Evolutionary conservation across 1,140 invertebrate genomes (phyloP).

Genomic region (Drosophila pallidifrons): DNA sequence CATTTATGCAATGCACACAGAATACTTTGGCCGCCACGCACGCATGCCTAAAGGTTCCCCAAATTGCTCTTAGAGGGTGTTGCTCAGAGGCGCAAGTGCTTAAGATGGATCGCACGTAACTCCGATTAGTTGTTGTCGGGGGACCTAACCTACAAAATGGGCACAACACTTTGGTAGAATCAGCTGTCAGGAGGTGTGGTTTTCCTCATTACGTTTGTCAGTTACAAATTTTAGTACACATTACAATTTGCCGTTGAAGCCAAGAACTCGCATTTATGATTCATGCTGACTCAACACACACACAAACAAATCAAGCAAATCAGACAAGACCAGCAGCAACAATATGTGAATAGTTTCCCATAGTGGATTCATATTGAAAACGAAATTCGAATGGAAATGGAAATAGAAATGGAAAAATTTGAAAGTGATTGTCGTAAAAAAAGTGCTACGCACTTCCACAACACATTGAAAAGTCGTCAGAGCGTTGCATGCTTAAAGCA

Average conservation of each 20-base stretch:
- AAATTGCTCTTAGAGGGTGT: not conserved
- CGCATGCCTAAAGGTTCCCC: not conserved
- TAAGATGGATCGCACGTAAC: conserved; percentile 72
- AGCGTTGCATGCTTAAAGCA: conserved; percentile 62
- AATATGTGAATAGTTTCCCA: not conserved
- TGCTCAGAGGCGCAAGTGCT: conserved; percentile 17
- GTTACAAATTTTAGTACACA: conserved; percentile 61
- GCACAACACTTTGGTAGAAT: not conserved
- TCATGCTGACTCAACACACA: conserved; percentile 8
- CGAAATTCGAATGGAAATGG: conserved; percentile 13
- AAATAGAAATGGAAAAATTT: conserved; percentile 36
- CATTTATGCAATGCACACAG: conserved; percentile 73
- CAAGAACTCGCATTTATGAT: conserved; percentile 6
- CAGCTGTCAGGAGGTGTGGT: conserved; percentile 1
- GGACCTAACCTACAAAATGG: conserved; percentile 56
- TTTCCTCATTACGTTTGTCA: conserved; percentile 37
- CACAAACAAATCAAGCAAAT: not conserved
- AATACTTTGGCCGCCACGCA: not conserved
- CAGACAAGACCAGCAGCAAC: conserved; percentile 2
- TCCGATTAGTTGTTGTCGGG: conserved; percentile 59
- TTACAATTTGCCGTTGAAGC: conserved; percentile 54
- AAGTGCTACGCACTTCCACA: conserved; percentile 53
- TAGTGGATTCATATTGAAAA: not conserved
- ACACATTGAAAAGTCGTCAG: conserved; percentile 74
- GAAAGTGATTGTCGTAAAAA: conserved; percentile 68